phyloP scores from a whole-genome alignment of 92 coral and sea anemone species.

The Virgularia gustaviana region DNA sequence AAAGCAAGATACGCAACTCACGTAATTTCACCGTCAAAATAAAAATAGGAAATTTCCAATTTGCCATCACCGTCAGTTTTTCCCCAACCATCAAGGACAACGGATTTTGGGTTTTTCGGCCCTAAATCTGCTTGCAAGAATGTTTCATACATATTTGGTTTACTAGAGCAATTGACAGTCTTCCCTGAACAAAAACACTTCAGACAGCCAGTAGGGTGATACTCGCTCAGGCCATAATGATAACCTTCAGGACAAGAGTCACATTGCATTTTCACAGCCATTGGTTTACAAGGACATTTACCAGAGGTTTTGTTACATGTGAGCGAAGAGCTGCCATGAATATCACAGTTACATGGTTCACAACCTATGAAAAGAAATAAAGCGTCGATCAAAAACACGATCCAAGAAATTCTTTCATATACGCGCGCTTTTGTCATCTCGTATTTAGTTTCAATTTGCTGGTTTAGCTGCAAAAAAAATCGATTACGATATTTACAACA shows the following conservation, averaged over 20 bases:
- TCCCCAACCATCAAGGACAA: background rate
- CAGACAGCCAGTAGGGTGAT: conserved; percentile 77
- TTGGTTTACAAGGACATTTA: conserved; percentile 65
- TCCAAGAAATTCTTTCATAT: too few species aligned
- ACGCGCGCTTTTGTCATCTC: too few species aligned
- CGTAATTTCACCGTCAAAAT: background rate
- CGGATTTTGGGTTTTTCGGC: background rate
- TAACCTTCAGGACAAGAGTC: conserved; percentile 59
- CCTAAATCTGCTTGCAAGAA: conserved; percentile 3
- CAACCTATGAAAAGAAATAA: conserved; percentile 65
- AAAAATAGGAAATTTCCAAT: too few species aligned
- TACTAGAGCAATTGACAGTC: conserved; percentile 58
- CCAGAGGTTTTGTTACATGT: conserved; percentile 77
- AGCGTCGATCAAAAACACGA: too few species aligned
- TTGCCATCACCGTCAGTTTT: background rate
- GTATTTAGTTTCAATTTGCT: too few species aligned
- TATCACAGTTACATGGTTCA: conserved; percentile 65
- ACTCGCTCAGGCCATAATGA: conserved; percentile 65
- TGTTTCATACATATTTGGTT: conserved; percentile 17
- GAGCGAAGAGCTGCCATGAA: conserved; percentile 58
- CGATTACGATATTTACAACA: too few species aligned
- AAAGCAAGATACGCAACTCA: too few species aligned
- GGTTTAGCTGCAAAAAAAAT: too few species aligned
- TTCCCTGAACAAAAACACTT: conserved; percentile 87
- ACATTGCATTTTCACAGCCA: conserved; percentile 59